Evolutionary conservation across 2,113 vertebrate genomes (phyloP).

Genomic region (Anarhynchus alexandrinus): DNA sequence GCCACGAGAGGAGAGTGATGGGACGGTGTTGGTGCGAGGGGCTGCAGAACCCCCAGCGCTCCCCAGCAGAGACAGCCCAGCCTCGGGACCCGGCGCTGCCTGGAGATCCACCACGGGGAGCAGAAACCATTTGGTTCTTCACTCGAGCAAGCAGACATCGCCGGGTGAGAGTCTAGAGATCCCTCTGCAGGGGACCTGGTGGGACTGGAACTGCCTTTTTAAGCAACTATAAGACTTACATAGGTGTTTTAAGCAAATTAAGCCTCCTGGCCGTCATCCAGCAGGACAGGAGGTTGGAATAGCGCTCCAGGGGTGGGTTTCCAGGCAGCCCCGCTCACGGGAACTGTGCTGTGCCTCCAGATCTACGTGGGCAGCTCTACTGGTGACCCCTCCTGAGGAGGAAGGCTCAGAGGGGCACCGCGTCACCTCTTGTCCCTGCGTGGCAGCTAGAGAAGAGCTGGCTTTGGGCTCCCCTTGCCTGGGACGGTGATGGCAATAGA

Average conservation of each 20-base stretch:
- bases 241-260: fast-evolving
- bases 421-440: not conserved
- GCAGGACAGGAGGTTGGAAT: not conserved
- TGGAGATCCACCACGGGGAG: not conserved
- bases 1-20: fast-evolving
- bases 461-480: not conserved
- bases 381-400: not conserved
- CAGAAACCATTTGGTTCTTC: not conserved
- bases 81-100: not conserved
- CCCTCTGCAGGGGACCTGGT: not conserved
- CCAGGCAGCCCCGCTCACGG: not conserved
- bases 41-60: not conserved
- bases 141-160: fast-evolving
- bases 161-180: fast-evolving
- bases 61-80: not conserved
- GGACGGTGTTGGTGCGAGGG: not conserved
- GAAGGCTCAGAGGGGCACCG: not conserved
- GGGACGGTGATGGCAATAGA: fast-evolving
- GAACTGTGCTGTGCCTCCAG: not conserved
- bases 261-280: not conserved
- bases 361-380: fast-evolving
- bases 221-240: not conserved
- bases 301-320: not conserved
- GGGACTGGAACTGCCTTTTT: not conserved
- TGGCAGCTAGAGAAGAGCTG: not conserved